Conservation (phyloP, 2,113 vertebrate species). For the Phalacrocorax carbo region DNA sequence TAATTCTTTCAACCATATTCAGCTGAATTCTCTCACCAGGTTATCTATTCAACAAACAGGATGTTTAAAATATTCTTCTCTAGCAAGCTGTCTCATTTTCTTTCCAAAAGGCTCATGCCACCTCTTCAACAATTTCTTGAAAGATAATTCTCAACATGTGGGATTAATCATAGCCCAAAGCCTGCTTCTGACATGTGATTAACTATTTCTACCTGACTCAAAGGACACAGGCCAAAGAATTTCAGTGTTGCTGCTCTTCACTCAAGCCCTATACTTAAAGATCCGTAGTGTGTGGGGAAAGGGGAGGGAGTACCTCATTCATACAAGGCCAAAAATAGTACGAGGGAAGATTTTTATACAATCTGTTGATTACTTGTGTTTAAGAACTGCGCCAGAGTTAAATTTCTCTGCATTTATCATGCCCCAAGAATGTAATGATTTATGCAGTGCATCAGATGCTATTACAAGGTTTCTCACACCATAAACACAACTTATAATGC, state of each 20-base stretch:
- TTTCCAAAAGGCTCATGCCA: not conserved
- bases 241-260: not conserved
- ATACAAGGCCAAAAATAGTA: not conserved
- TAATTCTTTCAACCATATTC: not conserved
- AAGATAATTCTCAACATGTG: not conserved
- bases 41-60: not conserved
- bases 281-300: not conserved
- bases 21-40: not conserved
- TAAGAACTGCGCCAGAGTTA: not conserved
- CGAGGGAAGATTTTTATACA: not conserved
- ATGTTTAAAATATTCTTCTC: not conserved
- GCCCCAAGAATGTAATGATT: slow-evolving; percentile 3
- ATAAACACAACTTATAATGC: slow-evolving; percentile 18
- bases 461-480: slow-evolving; percentile 19
- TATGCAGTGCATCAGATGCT: not conserved
- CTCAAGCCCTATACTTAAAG: not conserved
- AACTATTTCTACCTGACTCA: not conserved
- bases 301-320: not conserved
- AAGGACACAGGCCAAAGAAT: not conserved
- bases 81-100: not conserved
- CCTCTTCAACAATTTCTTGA: not conserved
- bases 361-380: not conserved
- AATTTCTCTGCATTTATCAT: not conserved
- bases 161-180: not conserved
- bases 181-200: not conserved